Evolutionary conservation across 2,797 vertebrate species (phyloP).

Genomic region (Enteromius paludinosus): DNA sequence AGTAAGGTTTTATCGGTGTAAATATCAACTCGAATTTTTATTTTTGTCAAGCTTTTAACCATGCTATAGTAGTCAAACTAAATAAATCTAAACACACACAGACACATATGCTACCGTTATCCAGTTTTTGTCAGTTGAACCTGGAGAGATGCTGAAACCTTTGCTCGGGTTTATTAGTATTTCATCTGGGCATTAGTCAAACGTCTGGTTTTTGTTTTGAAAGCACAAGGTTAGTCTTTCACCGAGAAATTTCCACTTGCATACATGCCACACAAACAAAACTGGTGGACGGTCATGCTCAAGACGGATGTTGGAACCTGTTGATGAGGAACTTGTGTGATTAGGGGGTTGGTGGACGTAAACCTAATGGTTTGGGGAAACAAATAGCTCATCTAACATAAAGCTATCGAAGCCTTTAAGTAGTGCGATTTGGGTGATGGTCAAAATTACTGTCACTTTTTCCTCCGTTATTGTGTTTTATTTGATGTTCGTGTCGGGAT

Average conservation of each 20-base stretch:
- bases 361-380: slow-evolving; percentile 4
- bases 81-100: slow-evolving; percentile 25
- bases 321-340: slow-evolving; percentile 1
- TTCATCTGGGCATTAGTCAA: slow-evolving; percentile 34
- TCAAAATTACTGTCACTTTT: background rate
- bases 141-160: background rate
- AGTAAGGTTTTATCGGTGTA: slow-evolving; percentile 82
- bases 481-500: slow-evolving; percentile 24
- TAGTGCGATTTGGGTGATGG: background rate
- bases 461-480: slow-evolving; percentile 17
- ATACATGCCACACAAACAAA: slow-evolving; percentile 8
- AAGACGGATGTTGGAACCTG: background rate
- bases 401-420: slow-evolving; percentile 29
- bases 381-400: background rate
- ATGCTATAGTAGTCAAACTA: slow-evolving; percentile 44
- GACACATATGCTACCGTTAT: slow-evolving; percentile 25
- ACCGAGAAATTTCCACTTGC: slow-evolving; percentile 24
- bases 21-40: slow-evolving; percentile 79
- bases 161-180: slow-evolving; percentile 41
- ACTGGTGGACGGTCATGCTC: slow-evolving; percentile 10
- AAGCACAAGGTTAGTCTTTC: slow-evolving; percentile 51
- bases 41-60: slow-evolving; percentile 57
- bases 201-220: slow-evolving; percentile 46
- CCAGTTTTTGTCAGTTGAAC: slow-evolving; percentile 2
- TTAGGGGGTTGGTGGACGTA: background rate